phyloP scores from a whole-genome alignment of 92 coral and sea anemone species.

The Umimayanthus kanabou region DNA sequence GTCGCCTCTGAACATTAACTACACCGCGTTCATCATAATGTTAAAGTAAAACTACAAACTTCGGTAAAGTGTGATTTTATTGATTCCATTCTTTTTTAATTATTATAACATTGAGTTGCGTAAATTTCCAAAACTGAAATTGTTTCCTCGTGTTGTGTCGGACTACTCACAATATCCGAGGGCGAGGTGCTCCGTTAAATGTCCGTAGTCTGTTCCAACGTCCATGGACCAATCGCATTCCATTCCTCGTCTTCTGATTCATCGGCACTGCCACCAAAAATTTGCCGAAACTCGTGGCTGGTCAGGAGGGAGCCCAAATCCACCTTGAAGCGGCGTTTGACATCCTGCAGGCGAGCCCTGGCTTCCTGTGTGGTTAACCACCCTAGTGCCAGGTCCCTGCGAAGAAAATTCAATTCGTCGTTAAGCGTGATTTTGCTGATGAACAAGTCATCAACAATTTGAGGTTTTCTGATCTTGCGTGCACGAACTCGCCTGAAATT shows the following conservation, averaged over 20 bases:
- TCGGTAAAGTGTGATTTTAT: too few species aligned
- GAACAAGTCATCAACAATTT: slow-evolving; percentile 32
- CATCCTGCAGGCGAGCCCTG: slow-evolving; percentile 16
- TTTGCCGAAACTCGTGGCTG: slow-evolving; percentile 24
- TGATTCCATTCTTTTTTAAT: too few species aligned
- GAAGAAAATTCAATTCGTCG: slow-evolving; percentile 35
- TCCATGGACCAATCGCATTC: neutral
- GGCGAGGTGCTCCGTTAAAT: neutral
- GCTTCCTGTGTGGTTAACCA: slow-evolving; percentile 23
- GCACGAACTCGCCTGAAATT: neutral
- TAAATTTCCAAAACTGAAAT: too few species aligned
- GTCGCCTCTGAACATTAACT: too few species aligned
- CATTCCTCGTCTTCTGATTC: slow-evolving; percentile 1
- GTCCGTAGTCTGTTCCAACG: slow-evolving; percentile 7
- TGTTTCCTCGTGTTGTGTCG: too few species aligned
- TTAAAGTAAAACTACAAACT: too few species aligned
- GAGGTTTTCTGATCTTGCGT: neutral
- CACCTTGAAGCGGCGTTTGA: slow-evolving; percentile 23
- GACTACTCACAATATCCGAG: neutral
- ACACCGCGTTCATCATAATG: too few species aligned
- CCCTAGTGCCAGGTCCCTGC: slow-evolving; percentile 38
- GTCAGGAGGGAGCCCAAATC: slow-evolving; percentile 25
- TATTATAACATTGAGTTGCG: too few species aligned
- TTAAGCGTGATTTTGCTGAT: slow-evolving; percentile 33
- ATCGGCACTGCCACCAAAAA: slow-evolving; percentile 3